Percentiles rank a stretch among this genome's conserved stretches.
Conservation (phyloP, 2,888 invertebrate species). For the Cephus runcator region DNA sequence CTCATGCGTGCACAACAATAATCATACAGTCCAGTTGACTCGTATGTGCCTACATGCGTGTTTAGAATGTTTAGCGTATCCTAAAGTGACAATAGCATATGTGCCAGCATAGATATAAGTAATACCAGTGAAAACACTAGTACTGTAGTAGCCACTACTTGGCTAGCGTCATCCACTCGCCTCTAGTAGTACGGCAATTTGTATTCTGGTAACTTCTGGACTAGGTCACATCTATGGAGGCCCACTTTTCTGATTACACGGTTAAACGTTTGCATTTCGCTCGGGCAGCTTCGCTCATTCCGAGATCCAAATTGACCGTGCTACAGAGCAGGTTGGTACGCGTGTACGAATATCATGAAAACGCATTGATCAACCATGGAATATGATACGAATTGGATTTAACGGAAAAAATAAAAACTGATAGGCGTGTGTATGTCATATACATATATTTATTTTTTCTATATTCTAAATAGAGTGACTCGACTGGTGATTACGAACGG, state of each 20-base stretch:
- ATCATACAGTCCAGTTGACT: background rate
- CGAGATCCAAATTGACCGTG: conserved; percentile 28
- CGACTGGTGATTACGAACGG: too few relatives aligned
- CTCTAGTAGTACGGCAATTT: conserved; percentile 46
- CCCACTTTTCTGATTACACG: conserved; percentile 60
- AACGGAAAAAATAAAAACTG: background rate
- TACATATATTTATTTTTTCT: background rate
- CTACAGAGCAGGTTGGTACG: conserved; percentile 3
- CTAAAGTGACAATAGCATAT: background rate
- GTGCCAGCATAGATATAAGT: background rate
- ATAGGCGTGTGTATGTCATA: too few relatives aligned
- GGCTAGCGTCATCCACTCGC: background rate
- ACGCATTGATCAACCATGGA: background rate
- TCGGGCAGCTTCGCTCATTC: background rate
- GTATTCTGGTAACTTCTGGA: conserved; percentile 60
- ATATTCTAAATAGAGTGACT: too few relatives aligned
- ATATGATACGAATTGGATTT: background rate
- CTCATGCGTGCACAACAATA: background rate
- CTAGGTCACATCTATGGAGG: conserved; percentile 60
- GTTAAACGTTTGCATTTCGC: conserved; percentile 54
- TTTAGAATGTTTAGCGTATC: background rate
- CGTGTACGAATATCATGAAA: conserved; percentile 2
- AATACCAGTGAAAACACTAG: background rate
- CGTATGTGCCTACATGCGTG: background rate
- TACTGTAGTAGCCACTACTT: background rate